Percentiles rank a stretch among this genome's conserved stretches.
Evolutionary conservation across 2,113 vertebrate genomes (phyloP).

Genomic region (Sinocyclocheilus maitianheensis): DNA sequence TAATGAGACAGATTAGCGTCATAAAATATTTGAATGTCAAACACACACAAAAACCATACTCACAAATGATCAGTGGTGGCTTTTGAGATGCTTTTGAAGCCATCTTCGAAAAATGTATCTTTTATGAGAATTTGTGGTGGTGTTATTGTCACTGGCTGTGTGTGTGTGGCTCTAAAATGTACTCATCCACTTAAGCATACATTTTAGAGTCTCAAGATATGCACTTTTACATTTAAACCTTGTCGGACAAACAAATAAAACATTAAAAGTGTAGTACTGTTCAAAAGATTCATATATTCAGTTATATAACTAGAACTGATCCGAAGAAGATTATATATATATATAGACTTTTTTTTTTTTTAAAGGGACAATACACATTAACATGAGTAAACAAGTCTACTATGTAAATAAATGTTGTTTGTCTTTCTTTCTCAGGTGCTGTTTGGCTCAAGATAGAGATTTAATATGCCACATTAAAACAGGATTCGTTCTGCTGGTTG

Average conservation of each 20-base stretch:
- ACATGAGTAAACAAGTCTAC: no score
- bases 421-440: constrained; percentile 9
- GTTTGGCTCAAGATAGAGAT: not conserved
- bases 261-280: not conserved
- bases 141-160: not conserved
- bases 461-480: not conserved
- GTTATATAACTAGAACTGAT: not conserved
- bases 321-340: not conserved
- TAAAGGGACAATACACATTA: no score
- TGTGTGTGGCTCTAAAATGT: no score
- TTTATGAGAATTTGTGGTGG: not conserved
- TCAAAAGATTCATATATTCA: not conserved
- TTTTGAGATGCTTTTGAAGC: not conserved
- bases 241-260: not conserved
- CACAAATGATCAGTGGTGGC: not conserved
- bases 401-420: no score
- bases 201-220: no score
- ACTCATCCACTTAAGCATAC: no score
- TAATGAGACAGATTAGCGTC: not conserved
- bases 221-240: no score
- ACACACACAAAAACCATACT: not conserved
- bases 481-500: constrained; percentile 28
- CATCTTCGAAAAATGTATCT: no score
- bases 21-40: not conserved
- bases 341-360: not conserved